Percentiles rank a stretch among this genome's conserved stretches.
These are phyloP conservation scores for Rhea americana DNA, from an alignment of 2,113 vertebrate species.

Conservation along the genomic window DNA sequence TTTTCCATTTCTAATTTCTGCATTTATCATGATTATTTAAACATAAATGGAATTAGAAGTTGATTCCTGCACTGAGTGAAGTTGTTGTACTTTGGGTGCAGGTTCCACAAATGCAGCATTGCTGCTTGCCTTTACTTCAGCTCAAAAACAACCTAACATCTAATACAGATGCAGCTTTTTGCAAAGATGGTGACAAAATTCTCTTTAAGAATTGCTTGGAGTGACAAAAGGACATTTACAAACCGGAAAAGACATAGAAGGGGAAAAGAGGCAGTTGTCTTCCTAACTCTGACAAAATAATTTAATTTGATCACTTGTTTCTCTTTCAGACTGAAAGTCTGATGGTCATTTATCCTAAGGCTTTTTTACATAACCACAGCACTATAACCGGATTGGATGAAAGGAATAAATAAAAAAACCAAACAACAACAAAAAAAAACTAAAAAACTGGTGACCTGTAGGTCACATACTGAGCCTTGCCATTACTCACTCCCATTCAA, in stretches of 20 bases:
- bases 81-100: background rate
- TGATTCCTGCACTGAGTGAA: background rate
- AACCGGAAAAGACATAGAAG: background rate
- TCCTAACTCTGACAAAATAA: background rate
- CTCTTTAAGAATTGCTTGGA: background rate
- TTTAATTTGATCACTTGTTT: background rate
- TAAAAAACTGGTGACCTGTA: background rate
- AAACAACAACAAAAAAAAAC: background rate
- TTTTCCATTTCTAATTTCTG: background rate
- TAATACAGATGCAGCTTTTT: rapidly evolving
- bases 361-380: background rate
- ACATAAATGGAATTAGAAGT: background rate
- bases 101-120: background rate
- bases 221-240: background rate
- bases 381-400: background rate
- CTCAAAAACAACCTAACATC: background rate
- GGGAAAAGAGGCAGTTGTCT: background rate
- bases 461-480: background rate
- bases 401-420: background rate
- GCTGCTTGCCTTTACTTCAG: background rate
- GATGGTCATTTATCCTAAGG: background rate
- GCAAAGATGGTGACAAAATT: background rate
- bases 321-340: background rate
- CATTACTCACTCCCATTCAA: background rate
- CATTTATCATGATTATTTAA: background rate